Base-by-base conservation (phyloP, 2,113 vertebrate genomes). In the Spermophilus dauricus region DNA sequence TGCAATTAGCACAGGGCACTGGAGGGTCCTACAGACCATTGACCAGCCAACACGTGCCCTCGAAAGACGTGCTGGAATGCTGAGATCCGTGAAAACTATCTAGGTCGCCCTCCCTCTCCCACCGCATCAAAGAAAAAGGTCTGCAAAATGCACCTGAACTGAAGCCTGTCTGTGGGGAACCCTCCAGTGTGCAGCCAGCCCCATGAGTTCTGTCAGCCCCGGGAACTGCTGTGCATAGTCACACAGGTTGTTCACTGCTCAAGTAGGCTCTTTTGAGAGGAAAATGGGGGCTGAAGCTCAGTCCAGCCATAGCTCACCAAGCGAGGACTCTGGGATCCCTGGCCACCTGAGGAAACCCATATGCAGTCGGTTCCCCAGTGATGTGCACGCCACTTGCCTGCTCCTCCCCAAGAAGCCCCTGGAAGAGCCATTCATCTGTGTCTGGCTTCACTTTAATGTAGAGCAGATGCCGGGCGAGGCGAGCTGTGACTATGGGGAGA, bases 21-120 rank as follows among this genome's bases (percentile, higher is more conserved):
- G 1, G 22, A 0, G 0, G 2, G 20, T 2, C 16, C n/a, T 32
- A 1, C 4, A 18, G 76, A 24, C 26, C 1, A 16, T 5, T 30
- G 67, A 18, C 24, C 4, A 45, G 32, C 3, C 24, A 53, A 3
- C 11, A 0, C 20, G 0, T 12, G 51, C 39, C 39, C 0, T 8
- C 8, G 8, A 37, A 65, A 72, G 63, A 45, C 26, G 2, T 48
- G 56, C 34, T 8, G 67, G 72, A 37, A 37, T 18, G 5, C 32
- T 37, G 53, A 51, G 77, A 70, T 26, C 42, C 32, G 20, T 37
- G 22, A 67, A 37, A 80, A n/a, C 17, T 86, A 24, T 73, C 0
- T 77, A 73, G 86, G 51, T 39, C 63, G 22, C 11, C n/a, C 24
- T 45, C 45, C 1, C 24, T 6, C 30, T 10, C 32, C 48, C 78